Evolutionary conservation across 1,140 invertebrate genomes (phyloP).

Genomic region (Metaphire vulgaris): DNA sequence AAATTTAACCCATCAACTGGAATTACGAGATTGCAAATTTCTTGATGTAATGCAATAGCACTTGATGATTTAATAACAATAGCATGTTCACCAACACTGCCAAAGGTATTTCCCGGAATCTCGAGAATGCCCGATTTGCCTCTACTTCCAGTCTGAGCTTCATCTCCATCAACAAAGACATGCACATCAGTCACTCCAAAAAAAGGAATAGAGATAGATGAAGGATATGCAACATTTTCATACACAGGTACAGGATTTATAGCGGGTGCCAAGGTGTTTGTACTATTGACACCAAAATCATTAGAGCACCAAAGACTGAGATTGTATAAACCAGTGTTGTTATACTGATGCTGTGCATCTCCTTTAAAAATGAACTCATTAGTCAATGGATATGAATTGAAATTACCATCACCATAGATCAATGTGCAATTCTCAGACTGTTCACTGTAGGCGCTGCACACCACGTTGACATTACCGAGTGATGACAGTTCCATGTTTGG

Average conservation of each 20-base stretch:
- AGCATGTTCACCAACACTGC: constrained; percentile 19
- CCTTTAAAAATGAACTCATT: neutral
- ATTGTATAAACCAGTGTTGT: constrained; percentile 20
- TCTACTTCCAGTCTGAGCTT: neutral
- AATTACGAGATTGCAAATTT: constrained; percentile 24
- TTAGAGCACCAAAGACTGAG: constrained; percentile 8
- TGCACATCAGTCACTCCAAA: neutral
- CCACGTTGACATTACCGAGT: neutral
- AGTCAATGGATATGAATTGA: neutral
- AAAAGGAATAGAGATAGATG: neutral
- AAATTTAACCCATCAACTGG: constrained; percentile 30
- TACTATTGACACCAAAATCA: constrained; percentile 1
- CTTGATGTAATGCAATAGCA: constrained; percentile 5
- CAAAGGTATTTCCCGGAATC: neutral
- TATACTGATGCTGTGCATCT: neutral
- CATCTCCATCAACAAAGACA: neutral
- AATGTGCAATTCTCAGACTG: neutral
- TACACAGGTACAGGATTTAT: constrained; percentile 2
- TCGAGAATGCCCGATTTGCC: neutral
- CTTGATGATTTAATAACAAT: neutral
- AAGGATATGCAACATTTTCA: neutral
- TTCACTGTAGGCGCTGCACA: constrained; percentile 1
- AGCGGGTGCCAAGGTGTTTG: neutral
- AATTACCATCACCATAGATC: neutral
- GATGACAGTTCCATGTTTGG: too few species aligned